Percentiles rank a stretch among this genome's conserved stretches.
phyloP scores from a whole-genome alignment of 2,113 vertebrate species.

The Cercocebus atys region DNA sequence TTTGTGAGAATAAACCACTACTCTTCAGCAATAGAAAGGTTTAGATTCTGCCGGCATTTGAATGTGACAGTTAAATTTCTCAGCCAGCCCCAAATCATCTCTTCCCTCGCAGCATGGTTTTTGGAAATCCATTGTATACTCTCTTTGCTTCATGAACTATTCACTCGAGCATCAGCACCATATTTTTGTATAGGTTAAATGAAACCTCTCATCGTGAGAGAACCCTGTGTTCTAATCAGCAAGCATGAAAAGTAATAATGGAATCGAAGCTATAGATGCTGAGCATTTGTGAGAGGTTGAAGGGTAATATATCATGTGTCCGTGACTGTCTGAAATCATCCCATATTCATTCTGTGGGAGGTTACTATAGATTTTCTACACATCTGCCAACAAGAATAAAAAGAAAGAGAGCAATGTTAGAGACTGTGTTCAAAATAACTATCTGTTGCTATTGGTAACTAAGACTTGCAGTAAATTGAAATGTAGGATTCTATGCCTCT shows the following conservation, averaged over 20 bases:
- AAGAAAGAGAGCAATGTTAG: neutral
- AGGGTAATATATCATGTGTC: neutral
- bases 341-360: neutral
- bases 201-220: neutral
- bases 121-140: neutral
- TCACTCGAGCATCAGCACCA: neutral
- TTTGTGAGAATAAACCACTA: neutral
- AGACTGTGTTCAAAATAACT: conserved; percentile 53
- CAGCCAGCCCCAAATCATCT: neutral
- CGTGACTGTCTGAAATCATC: conserved; percentile 29
- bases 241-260: neutral
- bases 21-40: neutral
- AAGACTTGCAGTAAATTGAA: conserved; percentile 22
- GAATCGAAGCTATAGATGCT: neutral
- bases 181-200: neutral
- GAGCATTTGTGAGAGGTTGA: neutral
- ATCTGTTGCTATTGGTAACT: conserved; percentile 68
- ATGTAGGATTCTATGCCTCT: conserved; percentile 12
- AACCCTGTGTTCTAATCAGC: neutral
- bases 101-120: neutral
- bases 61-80: neutral
- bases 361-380: conserved; percentile 24
- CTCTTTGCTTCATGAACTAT: neutral
- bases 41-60: neutral
- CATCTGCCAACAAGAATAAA: conserved; percentile 21